These are phyloP conservation scores for Drosophila nigritarsus DNA, from an alignment of 2,888 invertebrate species.

Conservation along the genomic window DNA sequence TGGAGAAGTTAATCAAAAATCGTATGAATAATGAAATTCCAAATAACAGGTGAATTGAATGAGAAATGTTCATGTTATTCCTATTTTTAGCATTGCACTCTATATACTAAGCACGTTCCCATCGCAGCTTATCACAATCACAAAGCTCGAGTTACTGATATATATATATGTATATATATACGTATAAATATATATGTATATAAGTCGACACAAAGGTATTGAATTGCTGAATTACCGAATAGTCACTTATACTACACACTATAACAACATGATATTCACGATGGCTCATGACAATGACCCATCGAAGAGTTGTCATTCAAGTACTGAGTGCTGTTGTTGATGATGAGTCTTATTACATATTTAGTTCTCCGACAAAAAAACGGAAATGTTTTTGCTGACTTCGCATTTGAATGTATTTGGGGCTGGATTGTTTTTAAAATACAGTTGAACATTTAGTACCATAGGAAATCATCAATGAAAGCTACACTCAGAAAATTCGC, in stretches of 20 bases:
- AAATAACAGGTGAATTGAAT: not conserved
- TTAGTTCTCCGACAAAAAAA: conserved; percentile 16
- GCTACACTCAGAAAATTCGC: not conserved
- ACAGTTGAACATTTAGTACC: not conserved
- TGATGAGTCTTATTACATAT: conserved; percentile 9
- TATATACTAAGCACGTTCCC: conserved; percentile 4
- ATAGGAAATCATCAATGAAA: not conserved
- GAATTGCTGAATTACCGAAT: conserved; percentile 22
- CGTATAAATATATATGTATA: not conserved
- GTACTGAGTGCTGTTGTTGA: conserved; percentile 2
- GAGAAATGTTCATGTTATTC: not conserved
- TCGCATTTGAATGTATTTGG: conserved; percentile 12
- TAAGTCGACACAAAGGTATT: conserved; percentile 1
- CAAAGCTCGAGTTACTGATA: conserved; percentile 11
- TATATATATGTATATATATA: not conserved
- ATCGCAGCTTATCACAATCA: conserved; percentile 8
- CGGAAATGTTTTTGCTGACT: conserved; percentile 30
- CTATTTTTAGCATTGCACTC: conserved; percentile 3
- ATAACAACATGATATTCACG: conserved; percentile 46
- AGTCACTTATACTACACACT: conserved; percentile 36
- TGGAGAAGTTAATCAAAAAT: not conserved
- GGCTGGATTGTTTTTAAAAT: not conserved
- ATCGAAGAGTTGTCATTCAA: conserved; percentile 27
- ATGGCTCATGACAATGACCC: conserved; percentile 58
- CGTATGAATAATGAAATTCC: not conserved